Percentiles rank a stretch among this genome's conserved stretches.
Evolutionary conservation across 2,888 invertebrate species (phyloP).

Genomic region (Dryomyza anilis): DNA sequence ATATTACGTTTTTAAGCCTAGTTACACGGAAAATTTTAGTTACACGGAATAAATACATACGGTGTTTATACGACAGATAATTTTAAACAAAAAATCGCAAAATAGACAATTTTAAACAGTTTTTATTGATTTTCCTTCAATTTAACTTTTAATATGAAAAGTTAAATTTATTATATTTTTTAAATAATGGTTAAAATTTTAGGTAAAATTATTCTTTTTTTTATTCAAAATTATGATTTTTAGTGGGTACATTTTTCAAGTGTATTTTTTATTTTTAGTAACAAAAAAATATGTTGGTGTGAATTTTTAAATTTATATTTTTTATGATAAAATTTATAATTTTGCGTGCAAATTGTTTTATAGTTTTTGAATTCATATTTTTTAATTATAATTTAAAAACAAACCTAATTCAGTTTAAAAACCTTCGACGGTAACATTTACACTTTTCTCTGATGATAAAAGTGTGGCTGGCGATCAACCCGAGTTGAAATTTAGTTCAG

Average conservation of each 20-base stretch:
- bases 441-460: too few species aligned
- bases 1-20: not conserved
- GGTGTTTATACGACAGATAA: not conserved
- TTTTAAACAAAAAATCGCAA: too few species aligned
- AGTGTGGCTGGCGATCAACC: too few species aligned
- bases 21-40: not conserved
- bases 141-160: too few species aligned
- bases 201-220: not conserved
- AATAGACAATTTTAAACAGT: too few species aligned
- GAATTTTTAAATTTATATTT: not conserved
- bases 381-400: not conserved
- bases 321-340: not conserved
- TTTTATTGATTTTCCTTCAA: not conserved
- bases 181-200: too few species aligned
- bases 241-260: not conserved
- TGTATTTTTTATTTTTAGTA: not conserved
- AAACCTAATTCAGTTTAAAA: too few species aligned
- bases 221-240: not conserved
- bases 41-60: not conserved
- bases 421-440: too few species aligned
- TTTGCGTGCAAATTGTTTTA: not conserved
- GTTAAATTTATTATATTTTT: too few species aligned
- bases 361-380: not conserved
- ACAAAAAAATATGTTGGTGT: not conserved
- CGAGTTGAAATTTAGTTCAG: too few species aligned